Evolutionary conservation across 2,888 invertebrate genomes (phyloP).

Genomic region (Oscheius onirici): DNA sequence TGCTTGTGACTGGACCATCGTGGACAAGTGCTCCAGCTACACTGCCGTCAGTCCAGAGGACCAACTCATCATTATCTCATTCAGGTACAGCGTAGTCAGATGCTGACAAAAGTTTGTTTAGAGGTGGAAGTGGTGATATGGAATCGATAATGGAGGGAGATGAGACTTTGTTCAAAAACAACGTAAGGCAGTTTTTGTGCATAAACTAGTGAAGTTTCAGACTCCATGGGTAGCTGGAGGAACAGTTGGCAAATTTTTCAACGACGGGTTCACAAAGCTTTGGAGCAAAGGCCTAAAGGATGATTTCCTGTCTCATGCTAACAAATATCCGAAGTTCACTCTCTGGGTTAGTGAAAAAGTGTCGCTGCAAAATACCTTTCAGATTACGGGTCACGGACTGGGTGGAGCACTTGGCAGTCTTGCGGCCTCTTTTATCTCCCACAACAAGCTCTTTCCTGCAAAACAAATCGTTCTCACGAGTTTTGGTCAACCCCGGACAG

Average conservation of each 20-base stretch:
- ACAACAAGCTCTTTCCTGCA: constrained; percentile 46
- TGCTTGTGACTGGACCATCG: constrained; percentile 42
- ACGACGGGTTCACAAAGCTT: constrained; percentile 51
- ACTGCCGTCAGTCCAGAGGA: constrained; percentile 45
- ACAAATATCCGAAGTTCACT: constrained; percentile 51
- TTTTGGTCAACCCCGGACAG: constrained; percentile 60
- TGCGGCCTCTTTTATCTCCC: constrained; percentile 51
- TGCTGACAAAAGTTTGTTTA: not conserved
- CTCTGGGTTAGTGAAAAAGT: constrained; percentile 38
- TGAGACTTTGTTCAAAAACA: constrained; percentile 44
- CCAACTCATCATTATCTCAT: constrained; percentile 54
- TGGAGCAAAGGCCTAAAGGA: constrained; percentile 55
- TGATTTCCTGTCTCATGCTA: constrained; percentile 44
- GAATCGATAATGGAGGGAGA: constrained; percentile 51
- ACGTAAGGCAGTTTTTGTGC: constrained; percentile 27
- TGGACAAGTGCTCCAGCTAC: constrained; percentile 50
- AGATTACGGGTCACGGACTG: constrained; percentile 54
- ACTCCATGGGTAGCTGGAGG: constrained; percentile 56
- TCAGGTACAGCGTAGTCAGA: constrained; percentile 26
- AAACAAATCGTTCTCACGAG: constrained; percentile 42
- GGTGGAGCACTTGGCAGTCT: constrained; percentile 61
- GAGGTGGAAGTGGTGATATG: constrained; percentile 50
- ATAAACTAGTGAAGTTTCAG: constrained; percentile 19
- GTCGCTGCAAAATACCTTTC: no score
- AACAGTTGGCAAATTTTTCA: constrained; percentile 53